phyloP scores from a whole-genome alignment of 2,113 vertebrate species.

The Tenrec ecaudatus region DNA sequence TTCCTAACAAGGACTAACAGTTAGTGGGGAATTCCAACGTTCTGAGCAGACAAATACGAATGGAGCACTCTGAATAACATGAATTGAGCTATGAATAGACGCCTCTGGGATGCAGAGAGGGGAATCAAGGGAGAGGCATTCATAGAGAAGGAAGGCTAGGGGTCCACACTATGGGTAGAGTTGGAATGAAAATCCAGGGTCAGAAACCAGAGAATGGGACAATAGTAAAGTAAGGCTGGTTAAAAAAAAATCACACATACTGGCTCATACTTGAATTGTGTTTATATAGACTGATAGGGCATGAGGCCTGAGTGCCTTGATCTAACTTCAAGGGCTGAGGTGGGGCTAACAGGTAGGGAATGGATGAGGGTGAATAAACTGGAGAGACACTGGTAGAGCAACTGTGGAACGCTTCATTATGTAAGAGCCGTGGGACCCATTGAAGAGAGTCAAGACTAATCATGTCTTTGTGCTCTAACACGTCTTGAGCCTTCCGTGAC shows the following conservation, averaged over 20 bases:
- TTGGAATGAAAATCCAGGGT: not conserved
- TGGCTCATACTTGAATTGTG: not conserved
- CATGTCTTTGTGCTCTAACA: not conserved
- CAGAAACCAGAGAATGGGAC: not conserved
- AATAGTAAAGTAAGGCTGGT: not conserved
- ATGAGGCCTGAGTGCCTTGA: fast-evolving
- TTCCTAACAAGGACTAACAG: not conserved
- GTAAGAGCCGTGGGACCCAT: not conserved
- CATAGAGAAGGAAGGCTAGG: not conserved
- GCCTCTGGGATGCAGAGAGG: not conserved
- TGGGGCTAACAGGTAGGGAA: not conserved
- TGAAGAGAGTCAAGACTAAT: not conserved
- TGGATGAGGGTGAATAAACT: not conserved
- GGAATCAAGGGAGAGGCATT: not conserved
- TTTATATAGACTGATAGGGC: not conserved
- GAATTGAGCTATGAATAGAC: not conserved
- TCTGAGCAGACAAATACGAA: not conserved
- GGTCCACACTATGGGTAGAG: not conserved
- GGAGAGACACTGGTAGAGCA: not conserved
- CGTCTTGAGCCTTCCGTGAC: not conserved
- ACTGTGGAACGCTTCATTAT: not conserved
- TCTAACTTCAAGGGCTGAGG: not conserved
- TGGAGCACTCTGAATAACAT: not conserved
- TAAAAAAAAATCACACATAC: not conserved
- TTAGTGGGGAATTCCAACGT: not conserved